Conservation (phyloP, 2,797 vertebrate genomes). For the Gallinago solitaria region DNA sequence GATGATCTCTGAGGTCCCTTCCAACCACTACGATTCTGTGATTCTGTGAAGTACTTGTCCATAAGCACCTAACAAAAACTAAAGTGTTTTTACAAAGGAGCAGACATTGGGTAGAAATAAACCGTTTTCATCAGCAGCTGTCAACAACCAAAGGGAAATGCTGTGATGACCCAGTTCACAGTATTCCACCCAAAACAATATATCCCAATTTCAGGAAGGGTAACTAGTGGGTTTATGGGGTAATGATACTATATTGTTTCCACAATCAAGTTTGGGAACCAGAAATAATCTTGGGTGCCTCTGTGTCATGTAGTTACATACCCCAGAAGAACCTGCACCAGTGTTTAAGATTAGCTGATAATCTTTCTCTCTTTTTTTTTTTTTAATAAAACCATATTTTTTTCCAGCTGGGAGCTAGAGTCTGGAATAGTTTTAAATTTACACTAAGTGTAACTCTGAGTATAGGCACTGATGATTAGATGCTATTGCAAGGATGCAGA, state of each 20-base stretch:
- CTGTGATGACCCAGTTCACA: neutral
- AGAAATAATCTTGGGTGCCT: rapidly evolving
- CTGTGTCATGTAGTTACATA: neutral
- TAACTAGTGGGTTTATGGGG: neutral
- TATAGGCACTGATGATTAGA: neutral
- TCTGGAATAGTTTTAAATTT: neutral
- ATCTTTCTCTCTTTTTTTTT: neutral
- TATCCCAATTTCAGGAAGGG: neutral
- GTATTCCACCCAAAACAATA: neutral
- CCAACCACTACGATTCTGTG: too few species aligned
- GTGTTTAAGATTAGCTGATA: neutral
- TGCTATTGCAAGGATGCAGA: neutral
- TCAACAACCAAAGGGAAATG: neutral
- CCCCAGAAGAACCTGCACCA: rapidly evolving
- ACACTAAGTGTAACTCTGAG: neutral
- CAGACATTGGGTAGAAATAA: neutral
- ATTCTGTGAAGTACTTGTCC: neutral
- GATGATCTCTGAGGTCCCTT: too few species aligned
- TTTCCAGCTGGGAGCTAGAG: neutral
- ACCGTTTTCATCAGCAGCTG: neutral
- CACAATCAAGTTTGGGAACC: too few species aligned
- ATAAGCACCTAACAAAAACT: neutral
- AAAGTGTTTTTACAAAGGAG: neutral
- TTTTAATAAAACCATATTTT: neutral
- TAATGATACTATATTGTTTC: neutral